A percentile compares a stretch with the other conserved stretches of the same genome.
Conservation (phyloP, 2,888 invertebrate species). For the Fabriciana adippe region DNA sequence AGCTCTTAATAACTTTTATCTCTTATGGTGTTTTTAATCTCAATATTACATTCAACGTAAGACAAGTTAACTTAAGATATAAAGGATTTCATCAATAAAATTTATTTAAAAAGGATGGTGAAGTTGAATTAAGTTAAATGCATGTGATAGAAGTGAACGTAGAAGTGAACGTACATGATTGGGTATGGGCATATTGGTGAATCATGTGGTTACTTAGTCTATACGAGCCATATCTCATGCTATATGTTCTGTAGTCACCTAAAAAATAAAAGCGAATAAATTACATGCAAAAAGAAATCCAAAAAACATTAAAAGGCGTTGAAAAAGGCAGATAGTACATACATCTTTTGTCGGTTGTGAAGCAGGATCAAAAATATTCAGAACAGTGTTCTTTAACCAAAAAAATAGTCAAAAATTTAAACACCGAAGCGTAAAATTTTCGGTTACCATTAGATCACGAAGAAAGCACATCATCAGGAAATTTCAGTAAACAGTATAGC, state of each 20-base stretch:
- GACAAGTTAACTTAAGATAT: slow-evolving; percentile 10
- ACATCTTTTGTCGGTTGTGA: slow-evolving; percentile 39
- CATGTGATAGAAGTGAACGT: neutral
- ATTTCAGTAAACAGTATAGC: slow-evolving; percentile 54
- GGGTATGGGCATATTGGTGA: slow-evolving; percentile 59
- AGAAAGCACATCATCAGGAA: slow-evolving; percentile 54
- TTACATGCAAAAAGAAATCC: slow-evolving; percentile 53
- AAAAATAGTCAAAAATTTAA: slow-evolving; percentile 31
- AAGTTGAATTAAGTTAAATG: slow-evolving; percentile 28
- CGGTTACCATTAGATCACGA: slow-evolving; percentile 50
- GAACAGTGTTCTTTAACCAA: slow-evolving; percentile 28
- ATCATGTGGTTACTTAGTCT: slow-evolving; percentile 67
- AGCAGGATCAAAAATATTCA: slow-evolving; percentile 30
- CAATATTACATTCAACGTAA: slow-evolving; percentile 21
- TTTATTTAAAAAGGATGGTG: neutral
- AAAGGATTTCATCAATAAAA: neutral
- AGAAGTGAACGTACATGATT: slow-evolving; percentile 67
- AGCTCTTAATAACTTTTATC: too few relatives aligned
- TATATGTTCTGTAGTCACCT: slow-evolving; percentile 69
- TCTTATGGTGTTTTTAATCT: neutral
- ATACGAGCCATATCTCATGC: slow-evolving; percentile 74
- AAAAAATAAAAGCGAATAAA: slow-evolving; percentile 58
- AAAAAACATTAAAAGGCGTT: slow-evolving; percentile 28
- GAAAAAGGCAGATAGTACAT: slow-evolving; percentile 36
- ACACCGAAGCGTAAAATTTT: slow-evolving; percentile 36